phyloP scores from a whole-genome alignment of 2,113 vertebrate genomes.

The Triplophysa tibetana region DNA sequence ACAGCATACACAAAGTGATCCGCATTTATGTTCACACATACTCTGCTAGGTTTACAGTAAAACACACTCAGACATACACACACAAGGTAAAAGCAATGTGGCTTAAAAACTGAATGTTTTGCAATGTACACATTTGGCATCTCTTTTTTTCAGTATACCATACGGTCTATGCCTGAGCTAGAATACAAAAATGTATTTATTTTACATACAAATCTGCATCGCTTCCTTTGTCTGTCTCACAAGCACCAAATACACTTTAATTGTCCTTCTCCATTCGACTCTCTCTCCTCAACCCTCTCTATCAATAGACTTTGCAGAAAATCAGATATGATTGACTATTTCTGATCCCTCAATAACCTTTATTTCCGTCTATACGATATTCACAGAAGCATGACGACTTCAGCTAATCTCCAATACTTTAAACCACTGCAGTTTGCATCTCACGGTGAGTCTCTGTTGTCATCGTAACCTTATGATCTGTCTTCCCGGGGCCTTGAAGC shows the following conservation, averaged over 20 bases:
- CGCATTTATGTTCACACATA: constrained; percentile 17
- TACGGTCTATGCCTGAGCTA: constrained; percentile 49
- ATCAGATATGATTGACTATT: background rate
- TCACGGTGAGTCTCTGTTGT: background rate
- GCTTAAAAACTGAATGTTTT: constrained; percentile 39
- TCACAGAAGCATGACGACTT: background rate
- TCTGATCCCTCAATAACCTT: background rate
- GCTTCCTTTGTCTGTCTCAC: background rate
- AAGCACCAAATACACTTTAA: too few relatives aligned
- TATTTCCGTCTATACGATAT: background rate
- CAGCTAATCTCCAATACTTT: background rate
- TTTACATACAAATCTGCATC: constrained; percentile 1
- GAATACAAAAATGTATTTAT: constrained; percentile 58
- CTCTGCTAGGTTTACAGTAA: background rate
- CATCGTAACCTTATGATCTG: background rate
- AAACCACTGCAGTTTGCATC: background rate
- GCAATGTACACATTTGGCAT: constrained; percentile 31
- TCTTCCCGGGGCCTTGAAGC: background rate
- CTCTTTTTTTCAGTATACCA: constrained; percentile 51
- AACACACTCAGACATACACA: constrained; percentile 34
- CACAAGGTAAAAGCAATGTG: background rate
- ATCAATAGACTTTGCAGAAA: background rate
- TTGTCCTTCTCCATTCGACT: too few relatives aligned
- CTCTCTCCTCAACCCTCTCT: background rate
- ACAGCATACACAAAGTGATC: constrained; percentile 5